These are phyloP conservation scores for Lepidocyrtinus sp. DNA, from an alignment of 2,888 invertebrate species.

Conservation along the genomic window DNA sequence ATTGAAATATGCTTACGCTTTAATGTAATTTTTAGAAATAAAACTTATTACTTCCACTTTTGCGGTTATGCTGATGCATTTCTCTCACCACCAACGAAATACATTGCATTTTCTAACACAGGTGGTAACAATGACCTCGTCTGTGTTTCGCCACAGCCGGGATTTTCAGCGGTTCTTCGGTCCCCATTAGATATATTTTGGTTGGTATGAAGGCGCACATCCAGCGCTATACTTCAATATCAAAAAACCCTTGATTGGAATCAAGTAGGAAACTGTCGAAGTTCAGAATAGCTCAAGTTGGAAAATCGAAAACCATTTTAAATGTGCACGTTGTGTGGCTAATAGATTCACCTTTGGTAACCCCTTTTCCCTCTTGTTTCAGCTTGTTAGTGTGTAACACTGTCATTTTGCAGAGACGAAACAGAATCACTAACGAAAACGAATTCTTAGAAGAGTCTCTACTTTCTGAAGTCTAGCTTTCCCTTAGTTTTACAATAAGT, in stretches of 20 bases:
- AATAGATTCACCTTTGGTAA: constrained; percentile 25
- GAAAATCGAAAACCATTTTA: neutral
- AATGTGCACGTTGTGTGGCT: constrained; percentile 31
- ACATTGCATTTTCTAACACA: constrained; percentile 45
- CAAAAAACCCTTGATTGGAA: neutral
- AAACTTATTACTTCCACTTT: neutral
- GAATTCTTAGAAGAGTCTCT: too few species aligned
- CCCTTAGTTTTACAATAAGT: too few species aligned
- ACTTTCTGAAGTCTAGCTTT: too few species aligned
- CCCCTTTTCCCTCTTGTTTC: neutral
- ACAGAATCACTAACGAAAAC: too few species aligned
- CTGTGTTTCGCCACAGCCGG: neutral
- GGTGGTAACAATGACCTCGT: constrained; percentile 68
- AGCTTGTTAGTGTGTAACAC: too few species aligned
- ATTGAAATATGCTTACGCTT: neutral
- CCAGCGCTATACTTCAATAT: neutral
- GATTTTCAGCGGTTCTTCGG: constrained; percentile 2
- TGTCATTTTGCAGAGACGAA: too few species aligned
- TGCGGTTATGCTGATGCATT: neutral
- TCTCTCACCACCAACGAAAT: neutral
- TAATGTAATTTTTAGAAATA: neutral
- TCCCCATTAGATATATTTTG: neutral
- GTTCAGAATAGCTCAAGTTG: neutral
- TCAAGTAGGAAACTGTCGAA: neutral
- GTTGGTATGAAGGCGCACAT: neutral